Evolutionary conservation across 2,113 vertebrate species (phyloP), one percentile per base, ranked within the genome.

Genomic region (Scortum barcoo): DNA sequence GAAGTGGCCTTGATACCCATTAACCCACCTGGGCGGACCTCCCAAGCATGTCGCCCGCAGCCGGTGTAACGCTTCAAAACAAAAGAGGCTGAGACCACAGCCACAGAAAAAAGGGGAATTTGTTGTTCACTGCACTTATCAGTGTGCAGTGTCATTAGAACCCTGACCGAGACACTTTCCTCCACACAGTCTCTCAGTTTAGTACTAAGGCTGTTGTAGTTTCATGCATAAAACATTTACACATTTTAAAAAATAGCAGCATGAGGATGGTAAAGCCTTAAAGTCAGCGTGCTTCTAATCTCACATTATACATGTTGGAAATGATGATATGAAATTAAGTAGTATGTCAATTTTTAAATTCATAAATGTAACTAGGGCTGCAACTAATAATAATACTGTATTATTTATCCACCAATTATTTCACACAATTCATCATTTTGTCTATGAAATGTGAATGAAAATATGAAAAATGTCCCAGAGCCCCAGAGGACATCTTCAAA

Each of bases 1-100:
- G 94, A 95, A 95, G 92, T 87, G 44, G 81, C 44, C 61, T 72
- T 14, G 24, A 77, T 74, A 69, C 58, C 36, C 24, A 38, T 48
- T 60, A 83, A 84, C 33, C 88, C 90, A 93, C 86, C 86, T 93
- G 92, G 12, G 46, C 13, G n/a, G 36, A 28, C 71, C 17, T 20
- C 48, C 2, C 20, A 62, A 54, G 74, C 40, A 36, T 2, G 48
- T 14, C 24, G n/a, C n/a, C 36, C 60, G 33, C 50, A 85, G 70
- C 72, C 1, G n/a, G 60, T 63, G 38, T 28, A 16, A 24, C 0
- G 7, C 53, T 85, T 77, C 40, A 76, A 74, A 87, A 79, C 66
- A 84, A 66, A 79, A 73, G 12, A 46, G 22, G 28, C 58, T 51
- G n/a, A 70, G 73, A 76, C 33, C 71, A 51, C 67, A 67, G 62